Conservation (phyloP, 2,113 vertebrate genomes). For the Toxotes jaculatrix region DNA sequence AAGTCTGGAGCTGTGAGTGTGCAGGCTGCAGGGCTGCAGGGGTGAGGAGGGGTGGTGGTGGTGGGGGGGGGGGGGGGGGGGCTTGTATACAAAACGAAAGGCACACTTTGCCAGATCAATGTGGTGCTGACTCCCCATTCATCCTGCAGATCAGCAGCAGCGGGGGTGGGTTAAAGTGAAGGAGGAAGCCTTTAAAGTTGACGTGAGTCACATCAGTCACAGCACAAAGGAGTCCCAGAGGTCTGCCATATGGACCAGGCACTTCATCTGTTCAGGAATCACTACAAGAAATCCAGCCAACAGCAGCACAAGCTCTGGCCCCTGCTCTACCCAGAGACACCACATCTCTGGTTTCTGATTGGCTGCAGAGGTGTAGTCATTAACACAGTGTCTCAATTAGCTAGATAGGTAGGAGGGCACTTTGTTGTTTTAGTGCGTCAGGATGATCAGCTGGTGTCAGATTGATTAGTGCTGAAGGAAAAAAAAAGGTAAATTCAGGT, state of each 20-base stretch:
- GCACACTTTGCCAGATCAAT: conserved; percentile 81
- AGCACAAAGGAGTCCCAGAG: conserved; percentile 76
- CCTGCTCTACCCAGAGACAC: conserved; percentile 47
- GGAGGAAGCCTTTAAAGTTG: conserved; percentile 77
- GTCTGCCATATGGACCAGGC: conserved; percentile 79
- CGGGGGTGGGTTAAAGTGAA: conserved; percentile 43
- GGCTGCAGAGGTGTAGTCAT: conserved; percentile 17
- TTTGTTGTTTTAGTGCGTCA: conserved; percentile 33
- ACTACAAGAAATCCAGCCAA: conserved; percentile 53
- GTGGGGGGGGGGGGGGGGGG: conserved; percentile 10
- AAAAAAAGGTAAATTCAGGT: neutral
- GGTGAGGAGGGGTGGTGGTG: conserved; percentile 24
- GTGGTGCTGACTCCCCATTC: conserved; percentile 60
- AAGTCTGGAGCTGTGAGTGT: conserved; percentile 77
- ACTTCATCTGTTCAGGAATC: conserved; percentile 66
- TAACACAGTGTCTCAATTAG: conserved; percentile 50
- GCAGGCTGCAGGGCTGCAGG: conserved; percentile 51
- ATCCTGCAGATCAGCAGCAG: conserved; percentile 52
- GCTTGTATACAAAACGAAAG: conserved; percentile 76
- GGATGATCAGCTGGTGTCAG: neutral
- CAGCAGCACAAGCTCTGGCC: conserved; percentile 17
- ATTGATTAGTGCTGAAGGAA: conserved; percentile 16
- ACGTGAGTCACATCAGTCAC: conserved; percentile 78
- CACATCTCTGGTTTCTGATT: conserved; percentile 42
- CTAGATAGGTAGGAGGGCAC: conserved; percentile 18